These are phyloP conservation scores for Eudemis profundana DNA, from an alignment of 2,888 invertebrate genomes.

Conservation along the genomic window DNA sequence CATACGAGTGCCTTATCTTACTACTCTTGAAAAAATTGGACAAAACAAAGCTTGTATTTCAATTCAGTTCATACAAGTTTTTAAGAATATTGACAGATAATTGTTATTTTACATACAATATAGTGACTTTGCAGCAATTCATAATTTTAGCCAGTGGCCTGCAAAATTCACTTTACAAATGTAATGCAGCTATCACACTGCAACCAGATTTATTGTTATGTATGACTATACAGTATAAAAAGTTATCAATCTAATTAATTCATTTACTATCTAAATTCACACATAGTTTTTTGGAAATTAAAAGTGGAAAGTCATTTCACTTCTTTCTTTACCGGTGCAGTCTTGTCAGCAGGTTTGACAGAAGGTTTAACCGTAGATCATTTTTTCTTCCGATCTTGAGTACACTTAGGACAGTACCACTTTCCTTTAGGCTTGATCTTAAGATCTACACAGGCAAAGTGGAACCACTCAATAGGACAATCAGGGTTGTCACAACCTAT, in stretches of 20 bases:
- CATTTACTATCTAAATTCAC: constrained; percentile 27
- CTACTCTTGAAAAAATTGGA: too few relatives aligned
- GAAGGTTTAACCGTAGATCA: constrained; percentile 80
- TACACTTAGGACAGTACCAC: constrained; percentile 98
- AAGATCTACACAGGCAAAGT: constrained; percentile 96
- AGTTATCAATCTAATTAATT: constrained; percentile 4
- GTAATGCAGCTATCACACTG: constrained; percentile 25
- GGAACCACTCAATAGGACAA: constrained; percentile 97
- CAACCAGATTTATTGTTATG: constrained; percentile 19
- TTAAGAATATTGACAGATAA: too few relatives aligned
- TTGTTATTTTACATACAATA: too few relatives aligned
- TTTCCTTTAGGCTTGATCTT: constrained; percentile 97
- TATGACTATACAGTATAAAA: constrained; percentile 17
- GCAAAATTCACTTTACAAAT: constrained; percentile 11
- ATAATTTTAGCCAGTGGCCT: not conserved
- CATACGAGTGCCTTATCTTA: too few relatives aligned
- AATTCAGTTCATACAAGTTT: too few relatives aligned
- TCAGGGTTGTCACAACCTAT: constrained; percentile 98
- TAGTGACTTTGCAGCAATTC: constrained; percentile 4
- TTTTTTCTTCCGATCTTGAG: constrained; percentile 92
- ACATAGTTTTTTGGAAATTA: constrained; percentile 30
- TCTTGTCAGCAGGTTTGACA: constrained; percentile 71
- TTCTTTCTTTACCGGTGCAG: constrained; percentile 73
- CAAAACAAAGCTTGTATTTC: too few relatives aligned
- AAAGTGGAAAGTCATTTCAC: constrained; percentile 58